A percentile compares a stretch with the other conserved stretches of the same genome.
Conservation (phyloP, 2,797 vertebrate genomes). For the Microctenopoma lineatum region DNA sequence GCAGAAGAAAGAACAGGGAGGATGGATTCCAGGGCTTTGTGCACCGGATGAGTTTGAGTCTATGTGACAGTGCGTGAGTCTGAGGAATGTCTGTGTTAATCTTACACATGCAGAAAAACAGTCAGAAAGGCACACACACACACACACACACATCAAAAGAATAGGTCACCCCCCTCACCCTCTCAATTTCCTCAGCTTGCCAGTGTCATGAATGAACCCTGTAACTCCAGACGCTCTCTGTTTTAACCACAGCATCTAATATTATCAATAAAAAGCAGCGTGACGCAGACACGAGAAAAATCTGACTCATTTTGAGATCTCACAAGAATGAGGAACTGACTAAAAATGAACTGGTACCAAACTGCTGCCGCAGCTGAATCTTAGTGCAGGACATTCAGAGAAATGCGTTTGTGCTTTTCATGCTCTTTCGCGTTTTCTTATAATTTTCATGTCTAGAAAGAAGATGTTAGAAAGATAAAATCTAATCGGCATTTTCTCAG, state of each 20-base stretch:
- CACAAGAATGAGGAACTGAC: constrained; percentile 51
- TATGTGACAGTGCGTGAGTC: constrained; percentile 74
- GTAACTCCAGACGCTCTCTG: constrained; percentile 25
- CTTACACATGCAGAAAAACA: constrained; percentile 44
- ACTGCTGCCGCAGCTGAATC: constrained; percentile 41
- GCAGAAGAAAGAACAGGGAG: constrained; percentile 48
- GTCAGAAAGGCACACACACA: constrained; percentile 14
- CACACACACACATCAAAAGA: constrained; percentile 49
- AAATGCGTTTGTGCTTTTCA: constrained; percentile 23
- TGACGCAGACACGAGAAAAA: constrained; percentile 53
- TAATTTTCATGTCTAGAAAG: neutral
- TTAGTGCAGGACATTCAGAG: constrained; percentile 24
- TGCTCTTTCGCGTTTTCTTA: constrained; percentile 27
- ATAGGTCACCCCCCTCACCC: constrained; percentile 35
- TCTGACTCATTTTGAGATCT: constrained; percentile 64
- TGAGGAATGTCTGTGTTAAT: constrained; percentile 77
- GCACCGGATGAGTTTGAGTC: constrained; percentile 69
- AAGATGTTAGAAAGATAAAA: neutral
- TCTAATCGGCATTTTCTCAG: constrained; percentile 13
- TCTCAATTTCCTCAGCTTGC: constrained; percentile 24
- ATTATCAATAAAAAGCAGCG: constrained; percentile 47
- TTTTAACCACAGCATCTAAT: constrained; percentile 51
- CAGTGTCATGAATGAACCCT: constrained; percentile 36
- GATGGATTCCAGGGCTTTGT: constrained; percentile 74
- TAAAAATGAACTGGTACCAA: constrained; percentile 22